Percentiles rank a stretch among this genome's conserved stretches.
Evolutionary conservation across 2,888 invertebrate species (phyloP).

Genomic region (Cylindroiulus punctatus): DNA sequence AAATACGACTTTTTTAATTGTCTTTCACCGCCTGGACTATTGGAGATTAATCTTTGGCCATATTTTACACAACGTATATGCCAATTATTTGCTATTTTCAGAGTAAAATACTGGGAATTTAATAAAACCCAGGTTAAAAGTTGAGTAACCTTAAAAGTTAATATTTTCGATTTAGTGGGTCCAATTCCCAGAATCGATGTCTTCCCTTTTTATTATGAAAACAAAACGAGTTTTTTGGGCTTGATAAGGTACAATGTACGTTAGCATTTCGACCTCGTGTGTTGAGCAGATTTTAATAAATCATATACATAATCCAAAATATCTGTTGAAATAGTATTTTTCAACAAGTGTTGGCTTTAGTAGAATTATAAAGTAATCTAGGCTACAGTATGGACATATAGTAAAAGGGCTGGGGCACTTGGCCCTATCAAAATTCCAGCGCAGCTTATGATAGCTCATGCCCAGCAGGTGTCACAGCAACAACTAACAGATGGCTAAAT

Average conservation of each 20-base stretch:
- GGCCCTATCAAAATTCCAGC: no score
- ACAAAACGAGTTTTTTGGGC: background rate
- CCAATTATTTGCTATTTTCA: slow-evolving; percentile 35
- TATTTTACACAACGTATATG: slow-evolving; percentile 31
- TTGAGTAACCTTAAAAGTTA: background rate
- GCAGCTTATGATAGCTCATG: no score
- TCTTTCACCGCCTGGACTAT: background rate
- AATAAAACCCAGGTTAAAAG: background rate
- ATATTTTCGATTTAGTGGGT: background rate
- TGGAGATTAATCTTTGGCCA: background rate
- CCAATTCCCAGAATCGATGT: background rate
- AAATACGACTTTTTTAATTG: background rate
- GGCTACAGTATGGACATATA: background rate
- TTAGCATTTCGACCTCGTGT: background rate
- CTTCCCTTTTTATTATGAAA: background rate
- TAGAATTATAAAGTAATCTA: background rate
- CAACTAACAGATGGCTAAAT: no score
- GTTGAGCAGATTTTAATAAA: background rate
- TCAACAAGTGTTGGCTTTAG: background rate
- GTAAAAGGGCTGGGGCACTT: no score
- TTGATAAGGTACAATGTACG: background rate
- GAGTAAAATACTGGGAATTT: background rate
- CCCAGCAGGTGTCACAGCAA: no score
- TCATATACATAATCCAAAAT: background rate
- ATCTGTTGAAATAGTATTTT: background rate